Evolutionary conservation across 2,888 invertebrate genomes (phyloP).

Genomic region (Pediacus dermestoides): DNA sequence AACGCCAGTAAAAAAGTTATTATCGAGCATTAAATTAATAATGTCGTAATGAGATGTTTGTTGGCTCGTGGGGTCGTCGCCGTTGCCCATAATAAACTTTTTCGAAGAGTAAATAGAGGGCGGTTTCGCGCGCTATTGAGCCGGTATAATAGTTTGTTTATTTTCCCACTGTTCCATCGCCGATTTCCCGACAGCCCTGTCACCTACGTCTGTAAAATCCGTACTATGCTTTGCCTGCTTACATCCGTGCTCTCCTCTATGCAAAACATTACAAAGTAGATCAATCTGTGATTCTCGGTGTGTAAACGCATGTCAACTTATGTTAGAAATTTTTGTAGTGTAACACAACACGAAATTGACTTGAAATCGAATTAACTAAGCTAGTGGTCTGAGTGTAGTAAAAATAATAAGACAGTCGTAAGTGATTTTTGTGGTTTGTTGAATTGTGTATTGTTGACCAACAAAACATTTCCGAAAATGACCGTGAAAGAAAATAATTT

Average conservation of each 20-base stretch:
- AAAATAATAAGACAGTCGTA: conserved; percentile 22
- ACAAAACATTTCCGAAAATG: conserved; percentile 48
- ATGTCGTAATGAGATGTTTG: no score
- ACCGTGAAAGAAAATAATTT: conserved; percentile 52
- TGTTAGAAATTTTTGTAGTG: conserved; percentile 20
- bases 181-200: conserved; percentile 47
- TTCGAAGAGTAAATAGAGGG: conserved; percentile 40
- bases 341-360: no score
- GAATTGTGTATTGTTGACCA: conserved; percentile 42
- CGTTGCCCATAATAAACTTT: no score
- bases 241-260: conserved; percentile 45
- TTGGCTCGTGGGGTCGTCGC: no score
- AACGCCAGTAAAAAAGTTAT: conserved; percentile 9
- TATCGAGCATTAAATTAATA: conserved; percentile 13
- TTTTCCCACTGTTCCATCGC: conserved; percentile 48
- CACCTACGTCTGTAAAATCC: conserved; percentile 46
- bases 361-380: conserved; percentile 1
- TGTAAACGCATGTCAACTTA: conserved; percentile 46
- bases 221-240: conserved; percentile 38
- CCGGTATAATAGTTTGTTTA: conserved; percentile 51
- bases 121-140: conserved; percentile 45
- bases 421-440: conserved; percentile 35
- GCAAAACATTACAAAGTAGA: conserved; percentile 52
- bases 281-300: conserved; percentile 48
- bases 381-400: conserved; percentile 18